Percentiles rank a stretch among this genome's conserved stretches.
Conservation (phyloP, 2,797 vertebrate species). For the Enteromius argenteus region DNA sequence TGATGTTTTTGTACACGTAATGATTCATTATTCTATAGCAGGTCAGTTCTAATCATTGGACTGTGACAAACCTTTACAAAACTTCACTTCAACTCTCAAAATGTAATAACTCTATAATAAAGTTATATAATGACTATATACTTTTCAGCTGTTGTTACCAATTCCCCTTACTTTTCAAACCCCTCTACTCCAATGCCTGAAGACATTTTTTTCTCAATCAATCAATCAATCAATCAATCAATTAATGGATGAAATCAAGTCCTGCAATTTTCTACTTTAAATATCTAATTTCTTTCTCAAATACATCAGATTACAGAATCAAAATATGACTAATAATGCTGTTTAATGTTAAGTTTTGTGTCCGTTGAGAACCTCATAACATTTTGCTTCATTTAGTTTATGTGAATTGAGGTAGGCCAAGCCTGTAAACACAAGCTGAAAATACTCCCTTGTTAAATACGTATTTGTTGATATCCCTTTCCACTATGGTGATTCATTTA, state of each 20-base stretch:
- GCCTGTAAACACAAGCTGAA: slow-evolving; percentile 38
- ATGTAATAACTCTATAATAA: not conserved
- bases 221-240: no score
- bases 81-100: not conserved
- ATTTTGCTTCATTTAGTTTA: slow-evolving; percentile 30
- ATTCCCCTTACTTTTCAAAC: not conserved
- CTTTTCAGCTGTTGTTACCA: not conserved
- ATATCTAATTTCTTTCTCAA: not conserved
- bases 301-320: not conserved
- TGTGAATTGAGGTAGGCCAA: slow-evolving; percentile 22
- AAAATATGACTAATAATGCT: not conserved
- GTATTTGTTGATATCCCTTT: slow-evolving; percentile 27
- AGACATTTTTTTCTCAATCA: not conserved
- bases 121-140: not conserved
- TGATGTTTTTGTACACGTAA: not conserved
- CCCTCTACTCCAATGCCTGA: not conserved
- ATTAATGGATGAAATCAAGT: not conserved
- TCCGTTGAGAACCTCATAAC: slow-evolving; percentile 16
- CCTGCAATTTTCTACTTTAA: not conserved
- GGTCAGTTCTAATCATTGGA: not conserved
- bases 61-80: not conserved
- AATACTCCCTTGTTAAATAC: slow-evolving; percentile 50
- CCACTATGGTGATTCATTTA: slow-evolving; percentile 14
- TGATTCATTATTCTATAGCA: not conserved
- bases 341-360: not conserved